Percentiles rank a stretch among this genome's conserved stretches.
Evolutionary conservation across 2,113 vertebrate genomes (phyloP).

Genomic region (Sceloporus undulatus): DNA sequence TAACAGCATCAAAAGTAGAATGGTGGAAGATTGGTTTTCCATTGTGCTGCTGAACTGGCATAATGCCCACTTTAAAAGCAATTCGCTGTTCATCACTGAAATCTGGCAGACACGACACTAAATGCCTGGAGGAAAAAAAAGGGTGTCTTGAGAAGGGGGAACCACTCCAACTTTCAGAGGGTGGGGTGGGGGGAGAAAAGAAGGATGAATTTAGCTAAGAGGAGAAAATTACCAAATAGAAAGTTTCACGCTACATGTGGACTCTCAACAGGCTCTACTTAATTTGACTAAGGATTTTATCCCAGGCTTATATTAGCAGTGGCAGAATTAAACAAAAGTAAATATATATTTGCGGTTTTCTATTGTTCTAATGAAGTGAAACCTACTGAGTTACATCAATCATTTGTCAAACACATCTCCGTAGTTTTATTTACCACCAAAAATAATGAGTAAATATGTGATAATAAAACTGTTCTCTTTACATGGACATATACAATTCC

Average conservation of each 20-base stretch:
- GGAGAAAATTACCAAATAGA: conserved; percentile 83
- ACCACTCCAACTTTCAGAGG: conserved; percentile 81
- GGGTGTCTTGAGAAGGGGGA: conserved; percentile 82
- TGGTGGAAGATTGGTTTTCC: conserved; percentile 95
- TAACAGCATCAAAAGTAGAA: conserved; percentile 93
- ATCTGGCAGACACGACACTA: conserved; percentile 95
- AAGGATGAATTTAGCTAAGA: conserved; percentile 79
- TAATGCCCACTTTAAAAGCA: conserved; percentile 97
- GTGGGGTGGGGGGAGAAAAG: conserved; percentile 61
- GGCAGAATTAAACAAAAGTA: conserved; percentile 84
- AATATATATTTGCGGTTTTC: conserved; percentile 85
- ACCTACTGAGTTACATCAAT: conserved; percentile 80
- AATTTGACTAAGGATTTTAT: conserved; percentile 80
- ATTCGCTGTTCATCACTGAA: conserved; percentile 95
- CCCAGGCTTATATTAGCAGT: conserved; percentile 80
- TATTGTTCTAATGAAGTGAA: conserved; percentile 85
- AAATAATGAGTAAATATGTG: conserved; percentile 88
- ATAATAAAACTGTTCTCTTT: conserved; percentile 88
- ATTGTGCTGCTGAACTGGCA: conserved; percentile 94
- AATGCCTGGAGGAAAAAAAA: conserved; percentile 82
- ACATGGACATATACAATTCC: conserved; percentile 83
- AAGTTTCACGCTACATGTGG: conserved; percentile 79
- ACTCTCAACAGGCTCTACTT: conserved; percentile 81
- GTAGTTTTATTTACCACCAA: conserved; percentile 86
- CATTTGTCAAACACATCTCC: conserved; percentile 84